These are phyloP conservation scores for Megaceryle maxima DNA, from an alignment of 2,113 vertebrate genomes.

Conservation along the genomic window DNA sequence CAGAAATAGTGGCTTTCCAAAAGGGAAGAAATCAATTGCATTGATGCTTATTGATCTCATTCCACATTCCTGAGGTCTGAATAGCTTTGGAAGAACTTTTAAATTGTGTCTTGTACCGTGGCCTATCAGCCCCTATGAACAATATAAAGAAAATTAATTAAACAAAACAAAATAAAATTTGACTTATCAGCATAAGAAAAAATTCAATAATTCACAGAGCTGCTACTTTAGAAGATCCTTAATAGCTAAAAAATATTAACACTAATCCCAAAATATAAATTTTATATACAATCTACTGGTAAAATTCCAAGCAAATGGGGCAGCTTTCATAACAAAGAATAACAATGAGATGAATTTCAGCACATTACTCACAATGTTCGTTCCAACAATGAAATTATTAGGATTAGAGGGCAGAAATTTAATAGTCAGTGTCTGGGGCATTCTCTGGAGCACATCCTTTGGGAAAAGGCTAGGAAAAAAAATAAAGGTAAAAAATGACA, in stretches of 20 bases:
- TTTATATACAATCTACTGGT: background rate
- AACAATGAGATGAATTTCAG: background rate
- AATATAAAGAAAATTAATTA: background rate
- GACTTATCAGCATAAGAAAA: background rate
- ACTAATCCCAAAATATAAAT: background rate
- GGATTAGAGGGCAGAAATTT: constrained; percentile 89
- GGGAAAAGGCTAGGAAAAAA: constrained; percentile 69
- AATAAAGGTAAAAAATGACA: background rate
- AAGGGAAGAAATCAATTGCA: constrained; percentile 87
- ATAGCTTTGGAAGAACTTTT: constrained; percentile 81
- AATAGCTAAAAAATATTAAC: background rate
- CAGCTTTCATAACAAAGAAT: background rate
- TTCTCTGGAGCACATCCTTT: constrained; percentile 59
- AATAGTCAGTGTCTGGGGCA: constrained; percentile 74
- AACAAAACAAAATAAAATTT: background rate
- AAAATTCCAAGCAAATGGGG: background rate
- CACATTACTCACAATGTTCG: constrained; percentile 83
- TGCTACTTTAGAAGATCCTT: background rate
- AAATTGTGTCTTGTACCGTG: constrained; percentile 86
- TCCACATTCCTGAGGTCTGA: constrained; percentile 76
- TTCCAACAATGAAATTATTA: constrained; percentile 89
- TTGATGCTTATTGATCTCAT: constrained; percentile 78
- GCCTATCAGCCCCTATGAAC: constrained; percentile 81
- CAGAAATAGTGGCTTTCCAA: constrained; percentile 86
- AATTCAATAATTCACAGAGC: background rate